Conservation (phyloP, 2,113 vertebrate genomes). For the Callipepla californica region DNA sequence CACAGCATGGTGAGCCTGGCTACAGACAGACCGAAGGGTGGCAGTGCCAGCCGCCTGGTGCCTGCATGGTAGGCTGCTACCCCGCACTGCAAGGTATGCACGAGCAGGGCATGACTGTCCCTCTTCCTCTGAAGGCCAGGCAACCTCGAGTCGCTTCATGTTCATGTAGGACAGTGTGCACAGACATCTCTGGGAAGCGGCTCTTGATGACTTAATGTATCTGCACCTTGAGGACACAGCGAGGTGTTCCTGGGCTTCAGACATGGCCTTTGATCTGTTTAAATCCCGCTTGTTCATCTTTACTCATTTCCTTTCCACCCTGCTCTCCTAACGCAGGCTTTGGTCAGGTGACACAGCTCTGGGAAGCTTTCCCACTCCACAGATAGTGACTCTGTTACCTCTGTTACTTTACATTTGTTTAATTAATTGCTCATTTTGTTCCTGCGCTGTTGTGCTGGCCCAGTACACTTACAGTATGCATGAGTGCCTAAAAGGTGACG, state of each 20-base stretch:
- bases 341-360: slow-evolving; percentile 66
- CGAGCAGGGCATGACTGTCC: not conserved
- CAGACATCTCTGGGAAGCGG: not conserved
- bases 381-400: slow-evolving; percentile 66
- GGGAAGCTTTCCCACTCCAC: slow-evolving; percentile 66
- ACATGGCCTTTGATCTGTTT: not conserved
- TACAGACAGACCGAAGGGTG: not conserved
- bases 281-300: not conserved
- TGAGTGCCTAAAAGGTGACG: slow-evolving; percentile 78
- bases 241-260: not conserved
- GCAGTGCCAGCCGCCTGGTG: not conserved
- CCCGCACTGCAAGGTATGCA: not conserved
- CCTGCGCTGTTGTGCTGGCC: slow-evolving; percentile 69
- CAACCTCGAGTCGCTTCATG: slow-evolving; percentile 10
- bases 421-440: slow-evolving; percentile 84
- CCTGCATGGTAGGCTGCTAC: not conserved
- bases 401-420: slow-evolving; percentile 79
- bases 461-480: slow-evolving; percentile 72
- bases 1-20: not conserved
- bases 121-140: not conserved
- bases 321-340: slow-evolving; percentile 15
- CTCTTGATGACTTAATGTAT: slow-evolving; percentile 53
- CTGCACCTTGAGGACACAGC: slow-evolving; percentile 44
- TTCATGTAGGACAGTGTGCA: not conserved
- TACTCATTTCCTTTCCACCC: slow-evolving; percentile 22